Conservation (phyloP, 1,140 invertebrate species). For the Plodia interpunctella region DNA sequence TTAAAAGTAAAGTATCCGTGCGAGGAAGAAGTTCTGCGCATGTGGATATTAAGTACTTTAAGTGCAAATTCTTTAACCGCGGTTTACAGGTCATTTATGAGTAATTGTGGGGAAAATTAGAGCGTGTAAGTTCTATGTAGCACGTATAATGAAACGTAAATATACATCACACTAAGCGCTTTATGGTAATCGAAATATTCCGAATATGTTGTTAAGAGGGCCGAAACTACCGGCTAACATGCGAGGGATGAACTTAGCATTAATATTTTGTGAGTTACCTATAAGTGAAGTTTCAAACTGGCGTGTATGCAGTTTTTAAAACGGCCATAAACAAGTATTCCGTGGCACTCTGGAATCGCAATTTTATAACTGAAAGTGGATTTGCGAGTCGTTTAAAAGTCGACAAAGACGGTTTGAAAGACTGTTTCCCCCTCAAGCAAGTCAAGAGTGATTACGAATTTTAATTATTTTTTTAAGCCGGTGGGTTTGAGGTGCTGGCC, state of each 20-base stretch:
- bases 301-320: slow-evolving; percentile 63
- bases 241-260: slow-evolving; percentile 67
- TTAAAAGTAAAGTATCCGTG: neutral
- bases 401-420: slow-evolving; percentile 39
- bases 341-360: slow-evolving; percentile 38
- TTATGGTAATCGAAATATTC: slow-evolving; percentile 77
- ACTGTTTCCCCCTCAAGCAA: slow-evolving; percentile 50
- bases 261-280: slow-evolving; percentile 65
- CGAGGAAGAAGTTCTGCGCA: neutral
- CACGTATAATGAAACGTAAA: slow-evolving; percentile 46
- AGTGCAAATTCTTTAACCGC: slow-evolving; percentile 4
- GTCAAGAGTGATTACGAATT: slow-evolving; percentile 77
- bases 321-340: slow-evolving; percentile 58
- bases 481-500: slow-evolving; percentile 70
- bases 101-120: slow-evolving; percentile 42
- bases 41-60: neutral
- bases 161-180: slow-evolving; percentile 68
- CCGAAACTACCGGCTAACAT: slow-evolving; percentile 69
- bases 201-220: slow-evolving; percentile 73
- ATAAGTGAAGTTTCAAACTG: slow-evolving; percentile 58
- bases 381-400: slow-evolving; percentile 11
- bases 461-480: slow-evolving; percentile 78
- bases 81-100: slow-evolving; percentile 10
- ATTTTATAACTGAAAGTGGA: slow-evolving; percentile 35
- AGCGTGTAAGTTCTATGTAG: slow-evolving; percentile 38